These are phyloP conservation scores for Psittacus erithacus DNA, from an alignment of 2,113 vertebrate genomes.

Conservation along the genomic window DNA sequence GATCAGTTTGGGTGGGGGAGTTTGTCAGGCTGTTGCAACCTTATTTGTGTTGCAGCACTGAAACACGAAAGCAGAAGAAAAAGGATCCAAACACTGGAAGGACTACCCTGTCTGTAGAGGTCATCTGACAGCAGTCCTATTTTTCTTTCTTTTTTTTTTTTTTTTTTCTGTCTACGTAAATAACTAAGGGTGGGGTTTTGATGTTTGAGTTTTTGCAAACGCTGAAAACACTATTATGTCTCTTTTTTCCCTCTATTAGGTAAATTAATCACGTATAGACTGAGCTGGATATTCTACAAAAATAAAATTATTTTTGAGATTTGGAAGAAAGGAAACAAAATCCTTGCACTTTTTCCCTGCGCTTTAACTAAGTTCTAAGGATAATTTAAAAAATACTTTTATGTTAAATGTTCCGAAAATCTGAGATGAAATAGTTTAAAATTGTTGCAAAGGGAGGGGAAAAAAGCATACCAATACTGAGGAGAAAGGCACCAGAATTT, in stretches of 20 bases:
- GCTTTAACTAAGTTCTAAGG: background rate
- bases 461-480: background rate
- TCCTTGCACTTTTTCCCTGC: background rate
- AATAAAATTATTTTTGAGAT: background rate
- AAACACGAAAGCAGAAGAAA: background rate
- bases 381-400: background rate
- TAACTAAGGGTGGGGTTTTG: background rate
- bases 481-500: background rate
- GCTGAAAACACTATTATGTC: background rate
- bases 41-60: background rate
- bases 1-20: accelerated
- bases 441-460: background rate
- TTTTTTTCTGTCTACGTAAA: accelerated
- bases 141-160: background rate
- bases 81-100: background rate
- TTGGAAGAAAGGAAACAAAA: background rate
- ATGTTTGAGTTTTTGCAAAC: background rate
- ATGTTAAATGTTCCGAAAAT: background rate
- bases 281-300: background rate
- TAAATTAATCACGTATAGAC: background rate
- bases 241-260: background rate
- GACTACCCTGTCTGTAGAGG: background rate
- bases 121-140: background rate
- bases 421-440: background rate
- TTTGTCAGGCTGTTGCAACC: background rate